Percentiles rank a stretch among this genome's conserved stretches.
phyloP scores from a whole-genome alignment of 2,113 vertebrate genomes.

The Turnix velox region DNA sequence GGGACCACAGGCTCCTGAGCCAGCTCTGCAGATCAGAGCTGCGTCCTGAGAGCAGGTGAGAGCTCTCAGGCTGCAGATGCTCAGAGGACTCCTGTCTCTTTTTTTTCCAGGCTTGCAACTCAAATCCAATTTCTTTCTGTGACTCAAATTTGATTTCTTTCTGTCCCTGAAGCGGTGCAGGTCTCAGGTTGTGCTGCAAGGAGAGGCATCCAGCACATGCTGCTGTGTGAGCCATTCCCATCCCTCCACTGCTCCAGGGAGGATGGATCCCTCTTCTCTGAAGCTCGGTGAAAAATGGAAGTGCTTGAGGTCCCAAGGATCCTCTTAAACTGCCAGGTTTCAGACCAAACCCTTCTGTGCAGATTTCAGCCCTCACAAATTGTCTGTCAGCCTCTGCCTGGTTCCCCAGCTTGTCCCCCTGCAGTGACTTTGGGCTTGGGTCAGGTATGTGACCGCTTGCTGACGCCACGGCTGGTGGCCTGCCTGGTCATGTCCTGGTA shows the following conservation, averaged over 20 bases:
- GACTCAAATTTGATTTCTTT: not conserved
- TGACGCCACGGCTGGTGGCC: constrained; percentile 17
- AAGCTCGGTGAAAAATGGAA: not conserved
- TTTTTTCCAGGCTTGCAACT: not conserved
- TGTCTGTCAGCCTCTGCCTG: not conserved
- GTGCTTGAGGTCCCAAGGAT: not conserved
- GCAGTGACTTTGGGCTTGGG: fast-evolving
- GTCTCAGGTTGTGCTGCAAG: not conserved
- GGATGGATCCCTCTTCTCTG: not conserved
- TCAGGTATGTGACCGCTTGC: constrained; percentile 71
- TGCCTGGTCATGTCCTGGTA: constrained; percentile 74
- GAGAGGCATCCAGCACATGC: not conserved
- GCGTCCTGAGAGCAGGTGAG: not conserved
- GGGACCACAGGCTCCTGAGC: not conserved
- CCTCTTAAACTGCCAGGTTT: not conserved
- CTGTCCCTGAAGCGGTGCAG: not conserved
- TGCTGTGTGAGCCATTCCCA: not conserved
- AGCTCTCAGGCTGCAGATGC: not conserved
- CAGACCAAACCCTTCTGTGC: fast-evolving
- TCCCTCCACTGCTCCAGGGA: fast-evolving
- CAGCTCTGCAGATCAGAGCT: not conserved
- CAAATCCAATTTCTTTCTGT: fast-evolving
- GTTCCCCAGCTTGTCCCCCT: not conserved
- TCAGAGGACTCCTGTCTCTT: not conserved
- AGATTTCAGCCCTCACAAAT: not conserved